Evolutionary conservation across 2,888 invertebrate species (phyloP).

Genomic region (Corythucha ciliata): DNA sequence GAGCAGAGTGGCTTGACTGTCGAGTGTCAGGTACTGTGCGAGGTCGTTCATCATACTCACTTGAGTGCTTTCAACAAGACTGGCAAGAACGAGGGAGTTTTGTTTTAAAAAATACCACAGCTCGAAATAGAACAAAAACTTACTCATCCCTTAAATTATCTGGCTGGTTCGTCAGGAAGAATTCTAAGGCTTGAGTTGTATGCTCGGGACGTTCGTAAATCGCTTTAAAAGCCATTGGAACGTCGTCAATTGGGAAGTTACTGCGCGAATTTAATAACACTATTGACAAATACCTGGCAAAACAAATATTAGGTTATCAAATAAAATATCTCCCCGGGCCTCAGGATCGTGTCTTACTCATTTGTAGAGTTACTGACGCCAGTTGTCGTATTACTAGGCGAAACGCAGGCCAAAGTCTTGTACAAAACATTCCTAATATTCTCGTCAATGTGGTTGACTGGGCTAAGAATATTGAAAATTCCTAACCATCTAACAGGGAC

Average conservation of each 20-base stretch:
- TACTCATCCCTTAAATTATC: too few relatives aligned
- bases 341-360: neutral
- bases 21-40: too few relatives aligned
- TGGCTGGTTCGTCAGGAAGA: constrained; percentile 15
- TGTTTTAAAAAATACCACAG: too few relatives aligned
- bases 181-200: constrained; percentile 9
- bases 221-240: constrained; percentile 7
- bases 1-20: too few relatives aligned
- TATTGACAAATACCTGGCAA: constrained; percentile 3
- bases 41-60: too few relatives aligned
- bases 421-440: neutral
- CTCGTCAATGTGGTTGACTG: neutral
- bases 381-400: too few relatives aligned
- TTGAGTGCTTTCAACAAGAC: too few relatives aligned
- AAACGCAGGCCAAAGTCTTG: constrained; percentile 2
- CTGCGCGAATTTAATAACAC: neutral
- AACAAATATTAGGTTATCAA: neutral
- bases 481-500: too few relatives aligned
- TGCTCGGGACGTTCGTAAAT: constrained; percentile 11
- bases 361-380: too few relatives aligned
- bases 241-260: constrained; percentile 6
- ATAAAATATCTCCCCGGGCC: neutral
- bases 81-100: too few relatives aligned
- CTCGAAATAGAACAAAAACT: too few relatives aligned
- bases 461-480: neutral